Conservation (phyloP, 2,888 invertebrate genomes). For the Hemistola chrysoprasaria region DNA sequence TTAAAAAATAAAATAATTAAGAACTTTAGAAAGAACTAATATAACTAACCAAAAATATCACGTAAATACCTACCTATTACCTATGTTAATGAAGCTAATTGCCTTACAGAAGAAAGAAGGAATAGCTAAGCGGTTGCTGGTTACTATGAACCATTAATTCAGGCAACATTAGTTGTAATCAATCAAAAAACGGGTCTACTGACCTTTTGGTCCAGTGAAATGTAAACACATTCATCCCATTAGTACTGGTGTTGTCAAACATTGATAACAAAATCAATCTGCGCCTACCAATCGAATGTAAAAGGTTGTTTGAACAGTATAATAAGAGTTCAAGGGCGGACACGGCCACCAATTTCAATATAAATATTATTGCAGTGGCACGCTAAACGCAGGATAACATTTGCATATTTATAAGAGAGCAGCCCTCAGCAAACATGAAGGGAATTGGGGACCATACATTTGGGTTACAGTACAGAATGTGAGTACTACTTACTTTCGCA, state of each 20-base stretch:
- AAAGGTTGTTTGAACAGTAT: slow-evolving; percentile 66
- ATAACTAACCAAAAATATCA: too few species aligned
- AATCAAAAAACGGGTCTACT: too few species aligned
- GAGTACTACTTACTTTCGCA: neutral
- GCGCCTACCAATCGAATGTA: slow-evolving; percentile 44
- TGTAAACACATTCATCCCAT: slow-evolving; percentile 39
- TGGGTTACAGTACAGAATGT: slow-evolving; percentile 5
- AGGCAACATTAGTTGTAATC: too few species aligned
- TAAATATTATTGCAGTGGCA: slow-evolving; percentile 75
- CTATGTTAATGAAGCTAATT: too few species aligned
- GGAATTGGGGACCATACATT: slow-evolving; percentile 47
- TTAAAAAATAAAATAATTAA: too few species aligned
- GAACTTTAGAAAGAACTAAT: too few species aligned
- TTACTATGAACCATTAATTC: too few species aligned
- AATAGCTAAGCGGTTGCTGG: too few species aligned
- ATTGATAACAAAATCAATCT: slow-evolving; percentile 48
- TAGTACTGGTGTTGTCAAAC: slow-evolving; percentile 49
- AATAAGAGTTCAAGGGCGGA: slow-evolving; percentile 71
- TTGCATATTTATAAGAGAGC: slow-evolving; percentile 79
- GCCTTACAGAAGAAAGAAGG: too few species aligned
- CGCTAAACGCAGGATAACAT: slow-evolving; percentile 74
- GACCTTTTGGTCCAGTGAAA: slow-evolving; percentile 27
- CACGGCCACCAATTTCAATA: slow-evolving; percentile 65
- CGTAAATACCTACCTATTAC: too few species aligned
- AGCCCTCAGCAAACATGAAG: slow-evolving; percentile 72